Percentiles rank a stretch among this genome's conserved stretches.
Conservation (phyloP, 2,797 vertebrate species). For the Myotis planiceps region DNA sequence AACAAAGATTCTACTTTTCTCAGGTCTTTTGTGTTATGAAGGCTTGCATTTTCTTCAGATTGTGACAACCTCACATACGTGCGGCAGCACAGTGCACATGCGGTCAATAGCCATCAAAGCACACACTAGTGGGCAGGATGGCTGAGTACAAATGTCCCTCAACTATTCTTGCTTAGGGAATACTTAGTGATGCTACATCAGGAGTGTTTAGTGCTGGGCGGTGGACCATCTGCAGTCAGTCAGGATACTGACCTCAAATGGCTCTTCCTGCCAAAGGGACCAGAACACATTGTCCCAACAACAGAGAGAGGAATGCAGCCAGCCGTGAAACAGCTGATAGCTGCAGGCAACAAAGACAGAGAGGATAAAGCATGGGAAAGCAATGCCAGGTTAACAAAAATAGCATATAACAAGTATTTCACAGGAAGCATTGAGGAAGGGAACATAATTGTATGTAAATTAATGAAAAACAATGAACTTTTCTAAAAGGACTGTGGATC, state of each 20-base stretch:
- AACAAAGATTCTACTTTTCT: not conserved
- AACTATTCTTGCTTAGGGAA: not conserved
- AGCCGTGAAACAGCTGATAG: not conserved
- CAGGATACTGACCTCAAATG: not conserved
- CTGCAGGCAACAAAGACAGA: not conserved
- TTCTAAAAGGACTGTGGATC: not conserved
- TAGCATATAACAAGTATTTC: not conserved
- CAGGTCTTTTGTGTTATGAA: not conserved
- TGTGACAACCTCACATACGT: not conserved
- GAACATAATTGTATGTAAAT: not conserved
- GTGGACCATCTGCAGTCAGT: not conserved
- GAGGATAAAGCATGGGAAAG: not conserved
- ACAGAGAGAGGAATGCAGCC: not conserved
- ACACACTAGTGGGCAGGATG: not conserved
- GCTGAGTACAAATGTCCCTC: not conserved
- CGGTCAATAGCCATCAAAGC: not conserved
- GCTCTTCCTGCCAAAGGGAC: not conserved
- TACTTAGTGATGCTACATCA: not conserved
- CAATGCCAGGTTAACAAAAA: not conserved
- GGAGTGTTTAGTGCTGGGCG: not conserved
- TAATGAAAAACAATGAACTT: not conserved
- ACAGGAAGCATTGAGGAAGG: not conserved
- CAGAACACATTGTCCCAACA: not conserved
- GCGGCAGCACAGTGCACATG: not conserved
- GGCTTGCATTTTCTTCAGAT: not conserved